Percentiles rank a stretch among this genome's conserved stretches.
phyloP scores from a whole-genome alignment of 2,113 vertebrate species.

The Electrona antarctica region DNA sequence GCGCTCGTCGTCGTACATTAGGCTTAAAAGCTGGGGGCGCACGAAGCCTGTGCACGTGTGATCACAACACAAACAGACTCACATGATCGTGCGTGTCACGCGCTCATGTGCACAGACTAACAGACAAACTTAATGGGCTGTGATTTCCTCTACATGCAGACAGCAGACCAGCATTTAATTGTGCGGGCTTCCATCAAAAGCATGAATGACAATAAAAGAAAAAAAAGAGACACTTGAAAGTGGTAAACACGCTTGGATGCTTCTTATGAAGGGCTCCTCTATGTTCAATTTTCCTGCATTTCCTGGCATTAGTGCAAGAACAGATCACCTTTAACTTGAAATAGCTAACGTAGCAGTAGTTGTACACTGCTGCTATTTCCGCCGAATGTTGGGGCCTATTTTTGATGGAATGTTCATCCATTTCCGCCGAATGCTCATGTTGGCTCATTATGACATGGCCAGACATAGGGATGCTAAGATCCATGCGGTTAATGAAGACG shows the following conservation, averaged over 20 bases:
- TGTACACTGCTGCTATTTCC: too few relatives aligned
- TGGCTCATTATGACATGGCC: too few relatives aligned
- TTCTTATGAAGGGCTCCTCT: constrained; percentile 40
- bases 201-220: constrained; percentile 40
- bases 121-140: constrained; percentile 51
- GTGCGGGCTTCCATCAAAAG: constrained; percentile 36
- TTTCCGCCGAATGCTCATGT: too few relatives aligned
- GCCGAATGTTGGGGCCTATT: too few relatives aligned
- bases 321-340: constrained; percentile 15
- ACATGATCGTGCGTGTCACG: background rate
- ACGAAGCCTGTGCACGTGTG: constrained; percentile 31
- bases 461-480: too few relatives aligned
- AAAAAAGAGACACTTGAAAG: constrained; percentile 52
- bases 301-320: constrained; percentile 36
- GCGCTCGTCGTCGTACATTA: constrained; percentile 50
- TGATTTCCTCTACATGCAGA: constrained; percentile 52
- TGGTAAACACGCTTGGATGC: constrained; percentile 46
- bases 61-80: background rate
- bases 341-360: too few relatives aligned
- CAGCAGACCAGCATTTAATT: constrained; percentile 39
- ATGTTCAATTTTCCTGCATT: constrained; percentile 39
- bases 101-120: constrained; percentile 12
- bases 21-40: constrained; percentile 37
- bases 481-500: too few relatives aligned
- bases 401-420: too few relatives aligned